These are phyloP conservation scores for Pantherophis guttatus DNA, from an alignment of 2,113 vertebrate genomes.

Conservation along the genomic window DNA sequence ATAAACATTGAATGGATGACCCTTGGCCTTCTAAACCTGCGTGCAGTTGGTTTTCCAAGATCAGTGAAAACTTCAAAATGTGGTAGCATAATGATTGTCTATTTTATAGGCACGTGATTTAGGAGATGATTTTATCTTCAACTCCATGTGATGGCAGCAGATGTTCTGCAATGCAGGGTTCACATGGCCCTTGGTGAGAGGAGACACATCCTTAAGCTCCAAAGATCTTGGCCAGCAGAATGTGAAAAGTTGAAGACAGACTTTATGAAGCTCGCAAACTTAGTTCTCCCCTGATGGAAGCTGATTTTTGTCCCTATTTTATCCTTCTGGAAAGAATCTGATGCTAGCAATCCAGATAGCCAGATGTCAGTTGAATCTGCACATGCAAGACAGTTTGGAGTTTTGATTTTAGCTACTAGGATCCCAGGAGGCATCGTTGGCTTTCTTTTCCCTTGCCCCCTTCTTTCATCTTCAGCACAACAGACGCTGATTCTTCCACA, in stretches of 20 bases:
- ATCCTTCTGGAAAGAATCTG: not conserved
- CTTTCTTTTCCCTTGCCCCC: not conserved
- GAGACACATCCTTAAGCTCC: not conserved
- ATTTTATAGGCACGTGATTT: not conserved
- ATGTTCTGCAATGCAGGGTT: not conserved
- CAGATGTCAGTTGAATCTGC: not conserved
- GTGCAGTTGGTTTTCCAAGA: not conserved
- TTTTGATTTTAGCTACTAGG: not conserved
- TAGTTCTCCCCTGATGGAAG: not conserved
- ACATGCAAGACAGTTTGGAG: not conserved
- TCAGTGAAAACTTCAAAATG: not conserved
- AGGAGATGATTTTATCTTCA: not conserved
- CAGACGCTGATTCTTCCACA: not conserved
- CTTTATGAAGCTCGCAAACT: not conserved
- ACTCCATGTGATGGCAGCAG: not conserved
- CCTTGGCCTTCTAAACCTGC: not conserved
- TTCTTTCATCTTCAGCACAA: not conserved
- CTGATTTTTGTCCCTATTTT: not conserved
- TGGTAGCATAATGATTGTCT: not conserved
- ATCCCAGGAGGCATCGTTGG: not conserved
- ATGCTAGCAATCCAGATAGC: not conserved
- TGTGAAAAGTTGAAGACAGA: not conserved
- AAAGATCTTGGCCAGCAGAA: not conserved
- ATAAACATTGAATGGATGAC: not conserved
- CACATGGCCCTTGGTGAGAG: not conserved